A percentile compares a stretch with the other conserved stretches of the same genome.
These are phyloP conservation scores for Diadophis punctatus DNA, from an alignment of 2,113 vertebrate species.

Conservation along the genomic window DNA sequence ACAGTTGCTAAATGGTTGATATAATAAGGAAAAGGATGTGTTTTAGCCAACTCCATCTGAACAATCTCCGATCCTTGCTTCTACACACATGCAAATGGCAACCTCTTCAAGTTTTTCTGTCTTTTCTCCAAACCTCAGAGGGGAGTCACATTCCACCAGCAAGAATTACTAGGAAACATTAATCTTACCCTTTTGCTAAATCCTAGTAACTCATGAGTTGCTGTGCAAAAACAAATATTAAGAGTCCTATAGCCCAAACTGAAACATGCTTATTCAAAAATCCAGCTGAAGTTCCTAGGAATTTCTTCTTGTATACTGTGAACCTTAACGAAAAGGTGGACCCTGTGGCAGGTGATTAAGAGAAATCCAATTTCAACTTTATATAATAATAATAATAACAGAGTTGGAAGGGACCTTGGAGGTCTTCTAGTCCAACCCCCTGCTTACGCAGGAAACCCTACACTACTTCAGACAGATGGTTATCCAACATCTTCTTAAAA, in stretches of 20 bases:
- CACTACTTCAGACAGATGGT: too few relatives aligned
- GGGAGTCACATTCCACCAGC: background rate
- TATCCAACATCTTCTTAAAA: too few relatives aligned
- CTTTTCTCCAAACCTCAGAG: background rate
- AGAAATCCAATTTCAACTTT: background rate
- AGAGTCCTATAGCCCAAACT: background rate
- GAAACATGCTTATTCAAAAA: background rate
- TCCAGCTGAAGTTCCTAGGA: background rate
- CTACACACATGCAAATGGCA: background rate
- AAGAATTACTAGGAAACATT: background rate
- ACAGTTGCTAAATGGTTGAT: background rate
- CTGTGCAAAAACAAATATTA: background rate
- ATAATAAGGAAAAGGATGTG: background rate
- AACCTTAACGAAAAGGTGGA: background rate
- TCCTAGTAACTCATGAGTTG: background rate
- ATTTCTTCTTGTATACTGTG: background rate
- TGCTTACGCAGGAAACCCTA: too few relatives aligned
- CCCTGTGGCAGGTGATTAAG: background rate
- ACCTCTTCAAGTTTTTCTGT: background rate
- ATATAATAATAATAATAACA: too few relatives aligned
- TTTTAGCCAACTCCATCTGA: background rate
- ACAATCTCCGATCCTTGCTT: background rate
- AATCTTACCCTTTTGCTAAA: background rate
- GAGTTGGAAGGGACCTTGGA: too few relatives aligned
- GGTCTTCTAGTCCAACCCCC: too few relatives aligned